These are phyloP conservation scores for Lamellibrachia columna DNA, from an alignment of 2,888 invertebrate species.

Conservation along the genomic window DNA sequence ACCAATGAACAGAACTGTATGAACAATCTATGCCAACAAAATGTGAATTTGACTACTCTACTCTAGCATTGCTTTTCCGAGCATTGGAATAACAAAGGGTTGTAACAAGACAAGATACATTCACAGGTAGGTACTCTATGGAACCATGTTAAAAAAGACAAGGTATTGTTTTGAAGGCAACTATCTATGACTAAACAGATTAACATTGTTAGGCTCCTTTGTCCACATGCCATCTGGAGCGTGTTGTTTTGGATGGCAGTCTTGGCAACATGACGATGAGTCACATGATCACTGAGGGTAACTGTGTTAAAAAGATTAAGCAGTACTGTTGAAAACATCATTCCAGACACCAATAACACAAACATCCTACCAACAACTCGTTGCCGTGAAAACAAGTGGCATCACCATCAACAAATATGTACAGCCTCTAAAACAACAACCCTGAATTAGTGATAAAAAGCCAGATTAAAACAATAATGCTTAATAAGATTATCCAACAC, in stretches of 20 bases:
- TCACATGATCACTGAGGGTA: background rate
- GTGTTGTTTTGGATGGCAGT: background rate
- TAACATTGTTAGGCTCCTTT: background rate
- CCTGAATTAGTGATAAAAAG: conserved; percentile 3
- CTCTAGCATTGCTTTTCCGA: background rate
- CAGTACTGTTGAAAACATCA: background rate
- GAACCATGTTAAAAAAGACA: too few relatives aligned
- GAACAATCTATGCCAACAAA: background rate
- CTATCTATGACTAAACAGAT: background rate
- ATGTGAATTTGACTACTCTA: background rate
- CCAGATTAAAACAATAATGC: conserved; percentile 4
- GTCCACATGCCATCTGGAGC: background rate
- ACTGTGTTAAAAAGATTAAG: background rate
- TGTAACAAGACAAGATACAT: background rate
- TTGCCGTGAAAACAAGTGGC: conserved; percentile 10
- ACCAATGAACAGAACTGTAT: background rate
- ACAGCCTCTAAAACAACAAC: conserved; percentile 9
- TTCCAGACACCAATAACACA: conserved; percentile 6
- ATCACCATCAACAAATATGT: conserved; percentile 11
- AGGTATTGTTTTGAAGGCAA: background rate
- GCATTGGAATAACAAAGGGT: background rate
- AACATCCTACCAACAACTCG: background rate
- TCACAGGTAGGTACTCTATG: too few relatives aligned
- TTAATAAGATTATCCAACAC: background rate
- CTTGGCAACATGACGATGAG: background rate